Percentiles rank a stretch among this genome's conserved stretches.
These are phyloP conservation scores for Malurus cyaneus DNA, from an alignment of 2,113 vertebrate species.

Conservation along the genomic window DNA sequence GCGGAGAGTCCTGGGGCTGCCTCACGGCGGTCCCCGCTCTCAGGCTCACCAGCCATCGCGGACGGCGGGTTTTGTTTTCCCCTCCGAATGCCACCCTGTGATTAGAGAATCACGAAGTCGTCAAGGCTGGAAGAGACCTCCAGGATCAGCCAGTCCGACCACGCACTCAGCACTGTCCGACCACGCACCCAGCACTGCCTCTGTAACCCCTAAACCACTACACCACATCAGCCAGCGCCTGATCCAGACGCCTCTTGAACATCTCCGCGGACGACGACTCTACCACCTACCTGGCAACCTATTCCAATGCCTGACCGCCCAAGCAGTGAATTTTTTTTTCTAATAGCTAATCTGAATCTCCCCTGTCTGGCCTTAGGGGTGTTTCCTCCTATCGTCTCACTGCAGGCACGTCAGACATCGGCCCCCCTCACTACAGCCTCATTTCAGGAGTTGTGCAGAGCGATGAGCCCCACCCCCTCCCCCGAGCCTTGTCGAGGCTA, in stretches of 20 bases:
- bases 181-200: background rate
- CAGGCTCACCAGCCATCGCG: too few species aligned
- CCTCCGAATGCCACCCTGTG: too few species aligned
- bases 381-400: background rate
- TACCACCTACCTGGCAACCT: background rate
- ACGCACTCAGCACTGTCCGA: background rate
- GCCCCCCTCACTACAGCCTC: background rate
- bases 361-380: background rate
- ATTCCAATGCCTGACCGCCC: background rate
- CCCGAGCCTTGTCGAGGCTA: background rate
- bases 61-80: too few species aligned
- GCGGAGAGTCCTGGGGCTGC: too few species aligned
- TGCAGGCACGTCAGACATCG: background rate
- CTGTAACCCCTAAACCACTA: background rate
- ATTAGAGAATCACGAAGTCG: background rate
- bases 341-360: background rate
- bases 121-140: background rate
- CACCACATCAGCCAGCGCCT: background rate
- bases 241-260: background rate
- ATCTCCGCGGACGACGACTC: background rate
- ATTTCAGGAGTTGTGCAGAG: background rate
- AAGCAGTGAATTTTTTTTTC: background rate
- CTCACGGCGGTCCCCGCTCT: too few species aligned
- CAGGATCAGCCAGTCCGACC: background rate
- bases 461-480: rapidly evolving